Evolutionary conservation across 1,140 invertebrate species (phyloP).

Genomic region (Melipona quadrifasciata): DNA sequence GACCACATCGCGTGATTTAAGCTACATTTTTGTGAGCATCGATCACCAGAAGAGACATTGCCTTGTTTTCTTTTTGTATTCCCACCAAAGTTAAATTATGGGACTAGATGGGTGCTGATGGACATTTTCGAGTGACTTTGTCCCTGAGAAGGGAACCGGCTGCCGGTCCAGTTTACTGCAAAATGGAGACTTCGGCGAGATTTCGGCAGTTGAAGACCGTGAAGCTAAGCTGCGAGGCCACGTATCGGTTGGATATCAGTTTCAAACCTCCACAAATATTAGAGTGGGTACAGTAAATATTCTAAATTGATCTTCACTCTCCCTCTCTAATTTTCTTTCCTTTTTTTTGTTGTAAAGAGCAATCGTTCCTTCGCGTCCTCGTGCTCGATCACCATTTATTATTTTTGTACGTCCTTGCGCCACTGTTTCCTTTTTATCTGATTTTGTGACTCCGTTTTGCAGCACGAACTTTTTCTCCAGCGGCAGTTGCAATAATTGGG

Average conservation of each 20-base stretch:
- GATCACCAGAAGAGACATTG: not conserved
- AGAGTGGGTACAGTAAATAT: slow-evolving; percentile 79
- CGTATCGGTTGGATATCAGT: slow-evolving; percentile 81
- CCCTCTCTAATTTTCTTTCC: too few relatives aligned
- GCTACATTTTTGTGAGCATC: not conserved
- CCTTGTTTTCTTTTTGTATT: not conserved
- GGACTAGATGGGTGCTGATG: slow-evolving; percentile 77
- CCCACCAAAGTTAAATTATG: slow-evolving; percentile 59
- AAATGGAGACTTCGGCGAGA: slow-evolving; percentile 81
- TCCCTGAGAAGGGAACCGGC: slow-evolving; percentile 80
- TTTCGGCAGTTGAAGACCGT: slow-evolving; percentile 82
- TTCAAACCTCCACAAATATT: slow-evolving; percentile 82
- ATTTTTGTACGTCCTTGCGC: not conserved
- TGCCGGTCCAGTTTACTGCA: slow-evolving; percentile 80
- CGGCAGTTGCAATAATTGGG: not conserved
- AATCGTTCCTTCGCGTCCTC: not conserved
- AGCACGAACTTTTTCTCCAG: not conserved
- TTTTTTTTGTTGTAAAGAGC: not conserved
- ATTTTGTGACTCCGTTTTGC: not conserved
- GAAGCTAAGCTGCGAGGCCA: slow-evolving; percentile 80
- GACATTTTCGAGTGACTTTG: slow-evolving; percentile 81
- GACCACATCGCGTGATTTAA: not conserved
- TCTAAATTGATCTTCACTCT: not conserved
- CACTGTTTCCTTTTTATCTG: not conserved
- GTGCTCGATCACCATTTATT: not conserved